Conservation (phyloP, 2,797 vertebrate species). For the Scleropages formosus region DNA sequence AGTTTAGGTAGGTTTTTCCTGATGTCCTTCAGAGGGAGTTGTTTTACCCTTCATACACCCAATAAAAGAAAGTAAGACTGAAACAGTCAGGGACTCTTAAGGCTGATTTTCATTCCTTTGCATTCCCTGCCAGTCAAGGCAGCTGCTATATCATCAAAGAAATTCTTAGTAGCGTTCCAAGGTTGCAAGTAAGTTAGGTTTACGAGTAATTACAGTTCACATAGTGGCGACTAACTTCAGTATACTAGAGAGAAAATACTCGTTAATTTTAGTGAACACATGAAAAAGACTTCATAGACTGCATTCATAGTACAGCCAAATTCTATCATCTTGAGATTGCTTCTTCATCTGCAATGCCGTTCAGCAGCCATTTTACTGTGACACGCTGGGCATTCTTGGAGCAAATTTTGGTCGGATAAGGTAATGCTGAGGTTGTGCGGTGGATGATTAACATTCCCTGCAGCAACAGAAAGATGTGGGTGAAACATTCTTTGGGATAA, state of each 20-base stretch:
- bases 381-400: background rate
- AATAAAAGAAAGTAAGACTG: constrained; percentile 12
- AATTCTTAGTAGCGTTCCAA: constrained; percentile 44
- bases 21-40: background rate
- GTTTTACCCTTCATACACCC: background rate
- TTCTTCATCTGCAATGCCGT: constrained; percentile 40
- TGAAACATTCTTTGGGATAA: constrained; percentile 53
- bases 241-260: background rate
- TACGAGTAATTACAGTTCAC: background rate
- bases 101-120: constrained; percentile 42
- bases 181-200: background rate
- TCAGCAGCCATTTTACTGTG: background rate
- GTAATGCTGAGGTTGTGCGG: constrained; percentile 40
- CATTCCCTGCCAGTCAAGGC: constrained; percentile 42
- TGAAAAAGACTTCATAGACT: too few relatives aligned
- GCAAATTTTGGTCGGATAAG: constrained; percentile 40
- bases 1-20: background rate
- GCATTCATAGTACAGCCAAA: too few relatives aligned
- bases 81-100: constrained; percentile 30
- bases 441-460: constrained; percentile 50
- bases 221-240: background rate
- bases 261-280: too few relatives aligned
- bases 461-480: constrained; percentile 44
- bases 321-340: constrained; percentile 6
- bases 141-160: constrained; percentile 48